Percentiles rank a stretch among this genome's conserved stretches.
These are phyloP conservation scores for Drosophila kohkoa DNA, from an alignment of 1,140 invertebrate genomes.

Conservation along the genomic window DNA sequence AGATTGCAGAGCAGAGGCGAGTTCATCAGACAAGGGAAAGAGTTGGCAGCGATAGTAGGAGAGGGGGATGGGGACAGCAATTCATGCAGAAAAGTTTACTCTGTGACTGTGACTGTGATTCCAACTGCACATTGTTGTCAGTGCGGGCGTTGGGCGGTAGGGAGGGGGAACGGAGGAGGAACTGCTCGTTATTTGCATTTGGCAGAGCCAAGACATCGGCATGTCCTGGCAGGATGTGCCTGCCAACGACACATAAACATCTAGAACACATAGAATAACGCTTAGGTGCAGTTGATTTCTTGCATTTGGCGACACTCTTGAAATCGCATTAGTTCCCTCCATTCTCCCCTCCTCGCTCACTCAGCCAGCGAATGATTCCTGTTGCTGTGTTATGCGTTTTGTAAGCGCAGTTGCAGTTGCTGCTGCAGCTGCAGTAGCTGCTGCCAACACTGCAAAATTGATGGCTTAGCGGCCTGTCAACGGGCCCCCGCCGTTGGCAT, in stretches of 20 bases:
- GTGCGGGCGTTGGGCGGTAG: background rate
- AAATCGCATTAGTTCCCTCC: conserved; percentile 71
- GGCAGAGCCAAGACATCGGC: conserved; percentile 61
- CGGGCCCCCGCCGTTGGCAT: conserved; percentile 43
- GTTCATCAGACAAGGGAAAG: conserved; percentile 64
- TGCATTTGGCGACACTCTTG: conserved; percentile 66
- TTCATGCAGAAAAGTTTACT: conserved; percentile 80
- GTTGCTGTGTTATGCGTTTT: conserved; percentile 44
- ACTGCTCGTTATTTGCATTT: conserved; percentile 78
- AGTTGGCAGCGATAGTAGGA: background rate
- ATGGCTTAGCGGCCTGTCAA: conserved; percentile 63
- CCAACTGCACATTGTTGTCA: conserved; percentile 54
- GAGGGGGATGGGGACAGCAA: conserved; percentile 43
- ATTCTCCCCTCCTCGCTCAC: background rate
- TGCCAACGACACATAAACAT: conserved; percentile 59
- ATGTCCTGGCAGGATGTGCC: conserved; percentile 57
- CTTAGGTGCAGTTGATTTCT: conserved; percentile 79
- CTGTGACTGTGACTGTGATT: conserved; percentile 49
- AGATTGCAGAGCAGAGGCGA: conserved; percentile 35
- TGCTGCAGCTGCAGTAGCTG: conserved; percentile 50
- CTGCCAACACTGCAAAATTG: conserved; percentile 69
- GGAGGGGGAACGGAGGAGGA: too few species aligned
- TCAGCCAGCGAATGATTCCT: background rate
- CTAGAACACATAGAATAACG: conserved; percentile 33
- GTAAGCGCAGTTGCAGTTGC: conserved; percentile 42